phyloP scores from a whole-genome alignment of 2,888 invertebrate species.

The Pachydiplax longipennis region DNA sequence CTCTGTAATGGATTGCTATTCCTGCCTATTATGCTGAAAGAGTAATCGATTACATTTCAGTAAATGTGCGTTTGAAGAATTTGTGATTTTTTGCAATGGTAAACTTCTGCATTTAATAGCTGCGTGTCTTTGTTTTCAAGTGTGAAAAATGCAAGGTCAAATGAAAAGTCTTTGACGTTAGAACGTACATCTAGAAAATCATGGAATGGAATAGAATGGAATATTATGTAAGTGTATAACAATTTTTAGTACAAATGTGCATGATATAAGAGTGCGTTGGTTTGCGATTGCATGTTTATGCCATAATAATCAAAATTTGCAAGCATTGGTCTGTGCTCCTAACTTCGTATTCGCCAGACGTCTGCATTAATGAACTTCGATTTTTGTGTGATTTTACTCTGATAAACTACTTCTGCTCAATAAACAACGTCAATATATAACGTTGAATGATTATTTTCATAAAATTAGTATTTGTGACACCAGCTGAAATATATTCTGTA shows the following conservation, averaged over 20 bases:
- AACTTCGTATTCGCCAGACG: not conserved
- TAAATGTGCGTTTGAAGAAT: conserved; percentile 19
- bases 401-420: not conserved
- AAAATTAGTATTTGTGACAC: not conserved
- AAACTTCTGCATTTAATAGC: conserved; percentile 33
- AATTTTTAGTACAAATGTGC: not conserved
- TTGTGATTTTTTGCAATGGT: not conserved
- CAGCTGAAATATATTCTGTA: conserved; percentile 24
- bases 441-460: no score
- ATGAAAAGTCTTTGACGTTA: conserved; percentile 44
- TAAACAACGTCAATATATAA: no score
- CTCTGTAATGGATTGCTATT: conserved; percentile 23
- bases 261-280: not conserved
- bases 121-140: conserved; percentile 45
- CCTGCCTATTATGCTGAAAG: conserved; percentile 25
- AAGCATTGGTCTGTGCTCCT: not conserved
- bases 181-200: conserved; percentile 41
- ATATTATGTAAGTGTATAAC: conserved; percentile 38
- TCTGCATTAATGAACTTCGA: not conserved
- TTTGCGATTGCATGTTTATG: not conserved
- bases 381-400: not conserved
- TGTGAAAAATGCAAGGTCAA: conserved; percentile 45
- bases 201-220: conserved; percentile 47
- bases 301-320: not conserved
- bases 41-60: not conserved